These are phyloP conservation scores for Holacanthus passer DNA, from an alignment of 2,113 vertebrate species.

Conservation along the genomic window DNA sequence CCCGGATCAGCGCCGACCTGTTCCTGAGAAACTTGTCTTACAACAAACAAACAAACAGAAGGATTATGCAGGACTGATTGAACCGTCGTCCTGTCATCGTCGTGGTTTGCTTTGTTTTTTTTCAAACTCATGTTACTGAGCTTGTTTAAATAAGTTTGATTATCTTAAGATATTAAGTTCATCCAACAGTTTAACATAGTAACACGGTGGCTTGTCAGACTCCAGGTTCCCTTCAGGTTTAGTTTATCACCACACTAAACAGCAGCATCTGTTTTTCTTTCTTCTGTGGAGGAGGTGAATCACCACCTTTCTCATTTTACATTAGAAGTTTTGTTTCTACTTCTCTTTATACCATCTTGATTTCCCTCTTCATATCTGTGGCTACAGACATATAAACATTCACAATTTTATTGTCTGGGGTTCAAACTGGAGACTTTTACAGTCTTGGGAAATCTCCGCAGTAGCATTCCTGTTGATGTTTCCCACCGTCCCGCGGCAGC, in stretches of 20 bases:
- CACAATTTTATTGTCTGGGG: not conserved
- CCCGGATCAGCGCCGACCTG: not conserved
- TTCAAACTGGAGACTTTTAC: constrained; percentile 22
- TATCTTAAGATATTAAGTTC: not conserved
- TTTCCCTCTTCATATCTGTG: not conserved
- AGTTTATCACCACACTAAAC: no score
- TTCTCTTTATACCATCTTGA: not conserved
- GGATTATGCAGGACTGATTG: not conserved
- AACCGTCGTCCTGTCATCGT: not conserved
- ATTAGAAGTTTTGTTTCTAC: not conserved
- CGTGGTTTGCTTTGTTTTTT: not conserved
- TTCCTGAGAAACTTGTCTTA: not conserved
- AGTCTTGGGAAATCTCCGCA: constrained; percentile 40
- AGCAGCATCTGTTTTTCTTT: no score
- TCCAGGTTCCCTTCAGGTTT: no score
- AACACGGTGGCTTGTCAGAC: no score
- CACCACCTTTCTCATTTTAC: not conserved
- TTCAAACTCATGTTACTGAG: not conserved
- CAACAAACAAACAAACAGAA: no score
- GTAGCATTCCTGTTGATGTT: constrained; percentile 58
- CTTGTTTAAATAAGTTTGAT: not conserved
- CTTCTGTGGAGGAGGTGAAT: not conserved
- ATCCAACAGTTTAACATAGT: no score
- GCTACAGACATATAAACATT: not conserved
- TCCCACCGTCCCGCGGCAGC: constrained; percentile 61